These are phyloP conservation scores for Sceloporus tristichus DNA, from an alignment of 2,113 vertebrate genomes.

Conservation along the genomic window DNA sequence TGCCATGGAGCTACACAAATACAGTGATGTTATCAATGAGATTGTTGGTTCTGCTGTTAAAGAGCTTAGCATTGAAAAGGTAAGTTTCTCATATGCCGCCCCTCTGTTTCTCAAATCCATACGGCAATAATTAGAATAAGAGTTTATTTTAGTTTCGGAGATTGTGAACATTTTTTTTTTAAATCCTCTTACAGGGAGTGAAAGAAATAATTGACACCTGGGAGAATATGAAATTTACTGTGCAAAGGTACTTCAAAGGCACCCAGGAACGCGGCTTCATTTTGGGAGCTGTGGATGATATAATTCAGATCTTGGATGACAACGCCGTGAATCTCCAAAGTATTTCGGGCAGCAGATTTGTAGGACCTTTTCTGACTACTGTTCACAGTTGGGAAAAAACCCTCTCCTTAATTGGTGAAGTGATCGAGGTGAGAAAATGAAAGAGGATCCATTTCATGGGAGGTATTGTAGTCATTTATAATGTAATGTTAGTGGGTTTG, in stretches of 20 bases:
- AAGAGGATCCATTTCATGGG: neutral
- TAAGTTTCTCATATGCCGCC: slow-evolving; percentile 32
- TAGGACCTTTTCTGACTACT: slow-evolving; percentile 88
- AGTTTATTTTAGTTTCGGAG: neutral
- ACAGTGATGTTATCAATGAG: slow-evolving; percentile 84
- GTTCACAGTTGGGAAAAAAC: slow-evolving; percentile 92
- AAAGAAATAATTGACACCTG: slow-evolving; percentile 92
- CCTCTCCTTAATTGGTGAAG: slow-evolving; percentile 92
- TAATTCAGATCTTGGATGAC: slow-evolving; percentile 91
- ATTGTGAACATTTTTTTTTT: neutral
- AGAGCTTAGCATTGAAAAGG: slow-evolving; percentile 95
- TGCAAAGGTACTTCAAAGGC: slow-evolving; percentile 89
- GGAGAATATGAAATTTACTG: slow-evolving; percentile 90
- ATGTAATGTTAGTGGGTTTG: neutral
- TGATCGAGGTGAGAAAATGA: slow-evolving; percentile 87
- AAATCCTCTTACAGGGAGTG: slow-evolving; percentile 80
- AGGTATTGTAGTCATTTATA: neutral
- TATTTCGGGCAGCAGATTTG: slow-evolving; percentile 90
- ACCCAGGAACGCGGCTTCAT: slow-evolving; percentile 87
- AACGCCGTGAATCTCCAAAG: slow-evolving; percentile 92
- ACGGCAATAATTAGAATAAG: too few relatives aligned
- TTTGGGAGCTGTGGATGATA: slow-evolving; percentile 89
- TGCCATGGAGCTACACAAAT: slow-evolving; percentile 91
- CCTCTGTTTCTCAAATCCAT: neutral
- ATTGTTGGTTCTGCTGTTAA: slow-evolving; percentile 91